Base-by-base conservation (phyloP, 2,113 vertebrate species). In the Kryptolebias marmoratus region DNA sequence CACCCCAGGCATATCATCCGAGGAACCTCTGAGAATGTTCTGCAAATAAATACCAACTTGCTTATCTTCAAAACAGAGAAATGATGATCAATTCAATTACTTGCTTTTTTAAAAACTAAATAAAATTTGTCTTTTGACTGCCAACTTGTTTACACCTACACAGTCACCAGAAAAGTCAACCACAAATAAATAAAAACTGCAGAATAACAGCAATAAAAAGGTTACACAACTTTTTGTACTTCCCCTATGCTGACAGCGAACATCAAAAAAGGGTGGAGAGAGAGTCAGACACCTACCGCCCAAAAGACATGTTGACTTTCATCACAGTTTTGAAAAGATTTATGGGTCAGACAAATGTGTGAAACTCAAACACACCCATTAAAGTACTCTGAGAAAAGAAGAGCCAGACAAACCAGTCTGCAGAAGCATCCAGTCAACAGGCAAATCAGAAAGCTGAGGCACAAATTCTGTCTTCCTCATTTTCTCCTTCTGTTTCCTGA, bases 321-420 rank as follows among this genome's bases (percentile, higher is more conserved):
- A 39, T 42, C 44, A 65, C 47, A 11, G 68, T 52, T 71, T 59
- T 54, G 14, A 57, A 71, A 68, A 68, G 1, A 7, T 48, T 52
- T 72, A 13, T n/a, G 3, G 57, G 55, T 75, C 57, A 77, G 63
- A 47, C 0, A 5, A n/a, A n/a, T 0, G 55, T 16, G 70, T 30
- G 2, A 52, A 15, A 14, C 50, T 61, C 52, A 65, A 79, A 64
- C 0, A 11, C n/a, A 61, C 11, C 1, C 12, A n/a, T 15, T 8
- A 0, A 0, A 36, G 9, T 2, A 13, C 50, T 14, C 2, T 52
- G 18, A 22, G 64, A 4, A 30, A 8, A 49, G 61, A 10, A 1
- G 13, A 84, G 67, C 85, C 67, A 75, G 82, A 85, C 59, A 5
- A 71, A 88, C 85, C 72, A 75, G 85, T 83, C 66, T 54, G 71